Conservation (phyloP, 2,113 vertebrate genomes). For the Pardalotus punctatus region DNA sequence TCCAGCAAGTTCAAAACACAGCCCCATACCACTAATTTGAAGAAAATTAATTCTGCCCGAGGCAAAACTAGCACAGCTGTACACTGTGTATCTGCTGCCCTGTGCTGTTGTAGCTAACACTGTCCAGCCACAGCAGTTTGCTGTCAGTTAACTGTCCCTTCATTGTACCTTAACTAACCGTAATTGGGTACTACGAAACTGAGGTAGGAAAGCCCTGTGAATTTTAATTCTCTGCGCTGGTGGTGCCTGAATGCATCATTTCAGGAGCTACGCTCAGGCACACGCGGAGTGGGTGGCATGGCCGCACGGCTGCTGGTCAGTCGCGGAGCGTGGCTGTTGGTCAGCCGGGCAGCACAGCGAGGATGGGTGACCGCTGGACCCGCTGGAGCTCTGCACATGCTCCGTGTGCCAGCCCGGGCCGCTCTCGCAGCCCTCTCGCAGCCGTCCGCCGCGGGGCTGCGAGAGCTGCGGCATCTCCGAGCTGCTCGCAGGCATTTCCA, state of each 20-base stretch:
- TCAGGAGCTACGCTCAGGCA: background rate
- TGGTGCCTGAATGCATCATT: background rate
- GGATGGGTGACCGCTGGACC: background rate
- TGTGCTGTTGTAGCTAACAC: background rate
- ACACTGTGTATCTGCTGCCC: background rate
- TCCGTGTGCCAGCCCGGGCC: conserved; percentile 62
- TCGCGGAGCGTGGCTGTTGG: background rate
- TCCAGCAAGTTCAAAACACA: background rate
- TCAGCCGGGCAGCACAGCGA: background rate
- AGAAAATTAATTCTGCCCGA: background rate
- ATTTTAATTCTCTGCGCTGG: background rate
- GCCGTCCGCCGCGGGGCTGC: conserved; percentile 16
- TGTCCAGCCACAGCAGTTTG: background rate
- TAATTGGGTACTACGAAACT: too few relatives aligned
- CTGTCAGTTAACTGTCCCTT: background rate
- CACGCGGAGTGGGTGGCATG: background rate
- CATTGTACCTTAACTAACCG: background rate
- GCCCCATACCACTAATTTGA: background rate
- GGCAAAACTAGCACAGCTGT: background rate
- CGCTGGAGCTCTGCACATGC: conserved; percentile 77
- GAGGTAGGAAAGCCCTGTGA: background rate
- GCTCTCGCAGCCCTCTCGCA: conserved; percentile 55
- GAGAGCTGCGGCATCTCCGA: conserved; percentile 11
- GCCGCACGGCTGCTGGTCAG: background rate
- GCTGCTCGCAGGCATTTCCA: background rate